phyloP scores from a whole-genome alignment of 53 echinoderm and acorn worm species.

The Mesocentrotus franciscanus region DNA sequence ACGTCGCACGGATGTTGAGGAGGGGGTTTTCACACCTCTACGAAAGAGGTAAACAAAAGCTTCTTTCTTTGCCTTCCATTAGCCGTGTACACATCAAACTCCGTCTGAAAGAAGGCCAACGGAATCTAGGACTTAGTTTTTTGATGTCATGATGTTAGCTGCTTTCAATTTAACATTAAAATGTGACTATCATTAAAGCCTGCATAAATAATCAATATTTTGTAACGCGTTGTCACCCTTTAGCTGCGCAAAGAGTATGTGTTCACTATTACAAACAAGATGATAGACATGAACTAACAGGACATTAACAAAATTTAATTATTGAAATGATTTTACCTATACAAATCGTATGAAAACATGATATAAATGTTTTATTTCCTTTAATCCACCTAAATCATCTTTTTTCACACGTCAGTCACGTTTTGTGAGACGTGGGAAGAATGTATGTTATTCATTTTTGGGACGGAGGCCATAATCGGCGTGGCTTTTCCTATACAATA shows the following conservation, averaged over 20 bases:
- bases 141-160: not conserved
- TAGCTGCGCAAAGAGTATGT: too few relatives aligned
- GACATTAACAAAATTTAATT: too few relatives aligned
- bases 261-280: too few relatives aligned
- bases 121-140: not conserved
- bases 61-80: constrained; percentile 51
- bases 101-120: not conserved
- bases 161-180: not conserved
- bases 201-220: not conserved
- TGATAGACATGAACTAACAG: too few relatives aligned
- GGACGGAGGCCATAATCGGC: constrained; percentile 15
- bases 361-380: not conserved
- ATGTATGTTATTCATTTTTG: constrained; percentile 24
- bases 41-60: constrained; percentile 33
- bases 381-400: not conserved
- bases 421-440: not conserved
- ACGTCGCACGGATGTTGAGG: not conserved
- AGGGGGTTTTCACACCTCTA: constrained; percentile 16
- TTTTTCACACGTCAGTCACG: not conserved
- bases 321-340: not conserved
- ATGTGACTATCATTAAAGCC: not conserved
- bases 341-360: not conserved
- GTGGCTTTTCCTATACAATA: constrained; percentile 21
- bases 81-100: constrained; percentile 28
- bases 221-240: not conserved